Conservation (phyloP, 2,888 invertebrate genomes). For the Scaptodrosophila latifasciaeformis region DNA sequence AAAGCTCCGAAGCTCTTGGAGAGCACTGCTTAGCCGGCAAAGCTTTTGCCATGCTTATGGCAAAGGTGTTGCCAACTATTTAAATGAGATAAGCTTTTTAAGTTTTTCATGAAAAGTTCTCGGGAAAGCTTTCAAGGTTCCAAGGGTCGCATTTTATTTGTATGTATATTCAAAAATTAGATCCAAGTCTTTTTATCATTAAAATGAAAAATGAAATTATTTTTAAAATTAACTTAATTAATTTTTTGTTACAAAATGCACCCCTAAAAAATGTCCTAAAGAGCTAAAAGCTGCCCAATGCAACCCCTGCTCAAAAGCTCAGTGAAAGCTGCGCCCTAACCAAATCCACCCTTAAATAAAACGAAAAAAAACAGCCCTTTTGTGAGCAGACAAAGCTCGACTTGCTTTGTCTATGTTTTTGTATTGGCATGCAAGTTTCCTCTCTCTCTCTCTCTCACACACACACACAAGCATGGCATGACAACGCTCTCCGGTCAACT, state of each 20-base stretch:
- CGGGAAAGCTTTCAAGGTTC: too few species aligned
- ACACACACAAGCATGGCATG: too few species aligned
- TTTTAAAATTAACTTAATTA: not conserved
- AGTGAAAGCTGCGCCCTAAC: constrained; percentile 14
- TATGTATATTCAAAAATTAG: too few species aligned
- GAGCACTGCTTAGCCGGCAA: not conserved
- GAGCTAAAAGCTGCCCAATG: constrained; percentile 35
- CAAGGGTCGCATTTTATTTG: not conserved
- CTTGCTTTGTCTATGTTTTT: constrained; percentile 16
- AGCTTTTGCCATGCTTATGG: not conserved
- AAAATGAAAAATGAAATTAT: not conserved
- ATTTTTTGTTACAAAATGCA: constrained; percentile 7
- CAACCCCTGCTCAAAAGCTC: constrained; percentile 28
- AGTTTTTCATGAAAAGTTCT: not conserved
- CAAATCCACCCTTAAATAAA: constrained; percentile 49
- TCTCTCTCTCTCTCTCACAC: constrained; percentile 6
- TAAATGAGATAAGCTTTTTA: not conserved
- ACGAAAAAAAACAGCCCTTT: too few species aligned
- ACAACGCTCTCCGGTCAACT: not conserved
- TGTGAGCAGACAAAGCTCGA: constrained; percentile 1
- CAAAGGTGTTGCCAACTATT: constrained; percentile 31
- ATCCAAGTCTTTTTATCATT: not conserved
- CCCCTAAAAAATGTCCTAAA: constrained; percentile 18
- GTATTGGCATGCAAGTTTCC: constrained; percentile 47
- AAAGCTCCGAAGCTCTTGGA: too few species aligned